Base-by-base conservation (phyloP, 2,113 vertebrate species). In the Carassius auratus region DNA sequence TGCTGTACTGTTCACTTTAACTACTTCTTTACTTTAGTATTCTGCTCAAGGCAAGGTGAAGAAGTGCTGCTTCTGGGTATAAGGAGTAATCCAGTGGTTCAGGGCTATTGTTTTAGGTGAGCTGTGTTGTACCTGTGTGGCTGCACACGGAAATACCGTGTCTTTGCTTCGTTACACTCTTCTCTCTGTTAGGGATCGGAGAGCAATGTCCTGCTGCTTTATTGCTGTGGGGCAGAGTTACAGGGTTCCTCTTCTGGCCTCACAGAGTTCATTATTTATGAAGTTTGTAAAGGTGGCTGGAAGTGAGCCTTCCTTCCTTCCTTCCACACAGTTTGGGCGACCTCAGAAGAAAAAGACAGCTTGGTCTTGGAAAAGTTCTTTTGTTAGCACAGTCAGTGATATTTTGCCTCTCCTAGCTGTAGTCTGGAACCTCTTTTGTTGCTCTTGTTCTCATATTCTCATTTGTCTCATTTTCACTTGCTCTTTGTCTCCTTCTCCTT, bases 231-330 rank as follows among this genome's bases (percentile, higher is more conserved):
- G 85, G 78, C 62, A 86, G 79, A 85, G 78, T 84, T 76, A 75
- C 66, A 82, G 30, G 52, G 74, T 38, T n/a, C 77, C 76, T 82
- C 69, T 73, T 87, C 74, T 26, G 45, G 42, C 30, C 74, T 66
- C 55, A 73, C 74, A 38, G 55, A 79, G 59, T 86, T 84, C 81
- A 75, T 85, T 88, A 87, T 90, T 89, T 89, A 86, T 88, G 83
- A 88, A 77, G 85, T 84, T 89, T 87, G 89, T 90, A 88, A 85
- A 66, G 83, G 80, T 77, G 75, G 86, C 71, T 84, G 84, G 68
- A 86, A 83, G 61, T 69, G 78, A 23, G 55, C 77, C 74, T 76
- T 76, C 48, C 76, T 84, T 76, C 48, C 76, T 84, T 87, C 59
- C 19, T 23, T 85, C 84, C 80, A 8, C 69, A n/a, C 82, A 52